Base-by-base conservation (phyloP, 2,888 invertebrate genomes). In the Epinotia bilunana region DNA sequence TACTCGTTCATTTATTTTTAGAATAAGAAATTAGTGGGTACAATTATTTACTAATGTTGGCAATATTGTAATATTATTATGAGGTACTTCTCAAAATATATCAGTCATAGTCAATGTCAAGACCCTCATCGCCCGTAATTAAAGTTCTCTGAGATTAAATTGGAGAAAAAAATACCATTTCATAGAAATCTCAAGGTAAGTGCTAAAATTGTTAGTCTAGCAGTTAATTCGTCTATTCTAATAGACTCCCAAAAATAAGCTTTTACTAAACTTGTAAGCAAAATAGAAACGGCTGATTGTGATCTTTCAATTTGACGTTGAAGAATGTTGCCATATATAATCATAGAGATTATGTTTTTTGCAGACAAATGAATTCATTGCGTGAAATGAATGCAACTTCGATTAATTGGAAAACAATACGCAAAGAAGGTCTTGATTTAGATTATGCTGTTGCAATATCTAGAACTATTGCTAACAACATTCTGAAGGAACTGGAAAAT, bases 371-470 rank as follows among this genome's bases (percentile, higher is more conserved):
- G 86, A 81, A 87, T 72, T 76, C 79, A 74, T 77, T 92, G 28
- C 79, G 83, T 77, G 81, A 83, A 74, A 82, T 92, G 55, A 80
- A 88, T 73, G 61, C 80, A 43, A 79, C 78, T 39, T 77, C 79
- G n/a, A 78, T 91, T 23, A 71, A 69, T 74, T 93, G 92, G 92
- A 87, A 84, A 79, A 83, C 82, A 78, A 94, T 94, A 63, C 85
- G 88, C 78, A 87, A 88, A 28, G 95, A 95, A 79, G 94, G 94
- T 58, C 90, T 96, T 73, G 90, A 95, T 85, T 83, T 96, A 76
- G 95, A 95, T 80, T 96, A 96, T 83, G 87, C 92, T 16, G 83
- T 93, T 58, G 83, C 95, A 2, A 91, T 95, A 76, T 87, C 91
- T 0, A 89, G 82, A 79, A 64, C 76, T 60, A 82, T 94, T 64